Base-by-base conservation (phyloP, 1,140 invertebrate species). In the Paramacrobiotus metropolitanus region DNA sequence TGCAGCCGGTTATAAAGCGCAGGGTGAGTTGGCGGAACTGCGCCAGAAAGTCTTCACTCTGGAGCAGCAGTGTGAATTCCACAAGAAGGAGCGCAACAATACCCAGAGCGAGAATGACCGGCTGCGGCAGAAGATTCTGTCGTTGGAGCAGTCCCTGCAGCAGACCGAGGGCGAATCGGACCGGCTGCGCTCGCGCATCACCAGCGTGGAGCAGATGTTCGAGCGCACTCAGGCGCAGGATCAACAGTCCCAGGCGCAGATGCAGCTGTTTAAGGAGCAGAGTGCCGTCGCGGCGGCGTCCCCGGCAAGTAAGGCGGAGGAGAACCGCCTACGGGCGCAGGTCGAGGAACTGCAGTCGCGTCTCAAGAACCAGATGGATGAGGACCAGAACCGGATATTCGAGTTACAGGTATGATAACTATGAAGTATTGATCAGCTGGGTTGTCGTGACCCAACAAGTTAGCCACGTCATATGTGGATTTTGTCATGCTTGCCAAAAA, bases 101-200 rank as follows among this genome's bases (percentile, higher is more conserved):
- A 28, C 48, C 4, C 48, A 55, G 48, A 18, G 9, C 48, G 48
- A 55, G 24, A 55, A 55, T 24, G 48, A 55, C 15, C 48, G 48
- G 4, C 48, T 55, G 9, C 48, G 48, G 4, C 24, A 9, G 24
- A 55, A 55, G 48, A 24, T 55, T 24, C 48, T 18, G 9, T 18
- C 48, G 48, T 4, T 55, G 9, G 48, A 55, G 24, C 9, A 55
- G 24, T 9, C 48, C 4, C 24, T 55, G 15, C 48, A 55, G 9
- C 48, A 55, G 48, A 55, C 48, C 48, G 48, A 55, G 24, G 4
- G 9, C 48, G 48, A 55, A 24, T 55, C 48, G 4, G 48, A 55
- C 48, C 48, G 48, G 48, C 48, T 55, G 48, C 48, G 48, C 4
- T 15, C 48, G 15, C 48, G 24, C 9, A 15, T 55, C 9, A 18